Conservation (phyloP, 1,140 invertebrate species). For the Ceratitis capitata region DNA sequence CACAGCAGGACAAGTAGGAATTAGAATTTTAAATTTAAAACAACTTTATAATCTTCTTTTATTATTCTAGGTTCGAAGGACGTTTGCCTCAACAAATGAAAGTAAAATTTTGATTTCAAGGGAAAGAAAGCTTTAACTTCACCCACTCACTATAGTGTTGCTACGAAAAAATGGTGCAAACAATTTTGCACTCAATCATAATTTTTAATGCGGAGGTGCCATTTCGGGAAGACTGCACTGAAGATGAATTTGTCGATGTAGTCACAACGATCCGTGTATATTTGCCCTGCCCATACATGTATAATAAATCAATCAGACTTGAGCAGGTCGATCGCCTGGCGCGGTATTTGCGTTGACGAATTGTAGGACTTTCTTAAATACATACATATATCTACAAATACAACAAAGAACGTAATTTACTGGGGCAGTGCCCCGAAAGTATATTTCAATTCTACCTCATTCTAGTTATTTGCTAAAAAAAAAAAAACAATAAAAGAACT, state of each 20-base stretch:
- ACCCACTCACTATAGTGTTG: constrained; percentile 93
- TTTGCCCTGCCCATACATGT: constrained; percentile 96
- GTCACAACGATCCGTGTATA: constrained; percentile 97
- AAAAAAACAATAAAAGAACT: no score
- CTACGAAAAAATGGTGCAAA: constrained; percentile 97
- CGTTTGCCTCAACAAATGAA: constrained; percentile 91
- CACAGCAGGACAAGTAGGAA: no score
- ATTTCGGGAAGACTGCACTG: constrained; percentile 94
- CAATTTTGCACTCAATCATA: constrained; percentile 99
- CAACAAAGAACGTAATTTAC: not conserved
- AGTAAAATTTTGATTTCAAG: constrained; percentile 98
- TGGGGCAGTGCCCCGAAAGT: not conserved
- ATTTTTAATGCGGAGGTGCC: constrained; percentile 98
- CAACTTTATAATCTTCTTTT: no score
- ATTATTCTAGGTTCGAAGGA: no score
- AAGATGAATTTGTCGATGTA: constrained; percentile 98
- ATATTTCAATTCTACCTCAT: no score
- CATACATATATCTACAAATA: not conserved
- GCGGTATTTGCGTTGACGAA: constrained; percentile 59
- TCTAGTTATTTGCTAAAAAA: no score
- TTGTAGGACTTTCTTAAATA: constrained; percentile 23
- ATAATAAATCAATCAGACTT: constrained; percentile 99
- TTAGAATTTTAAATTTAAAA: no score
- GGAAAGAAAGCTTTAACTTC: constrained; percentile 99
- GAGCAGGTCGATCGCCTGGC: constrained; percentile 98